These are phyloP conservation scores for Chondrilla cf. caribensis DNA, from an alignment of 37 sponge, comb jelly and placozoan species.

Conservation along the genomic window DNA sequence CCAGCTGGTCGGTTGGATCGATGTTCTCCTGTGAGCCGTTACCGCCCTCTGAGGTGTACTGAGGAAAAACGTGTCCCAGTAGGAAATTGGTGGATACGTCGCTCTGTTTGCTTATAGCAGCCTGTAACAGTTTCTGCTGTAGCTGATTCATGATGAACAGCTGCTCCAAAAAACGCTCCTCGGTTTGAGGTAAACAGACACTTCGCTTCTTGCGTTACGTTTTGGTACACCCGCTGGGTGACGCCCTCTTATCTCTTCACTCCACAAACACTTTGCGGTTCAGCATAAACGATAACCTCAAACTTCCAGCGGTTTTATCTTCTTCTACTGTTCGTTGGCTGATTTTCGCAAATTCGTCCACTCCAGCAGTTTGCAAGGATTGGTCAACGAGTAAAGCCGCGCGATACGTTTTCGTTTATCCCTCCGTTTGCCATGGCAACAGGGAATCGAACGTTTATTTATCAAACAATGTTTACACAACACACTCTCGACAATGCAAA, in stretches of 20 bases:
- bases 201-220: not conserved
- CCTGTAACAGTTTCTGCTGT: not conserved
- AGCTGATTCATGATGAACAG: not conserved
- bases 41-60: no score
- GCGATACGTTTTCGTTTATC: constrained; percentile 15
- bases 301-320: not conserved
- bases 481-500: not conserved
- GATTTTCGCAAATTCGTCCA: not conserved
- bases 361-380: no score
- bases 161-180: not conserved
- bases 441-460: not conserved
- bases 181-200: not conserved
- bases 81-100: not conserved
- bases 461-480: not conserved
- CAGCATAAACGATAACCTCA: not conserved
- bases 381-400: no score
- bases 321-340: not conserved
- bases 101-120: not conserved
- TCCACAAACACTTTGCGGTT: no score
- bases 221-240: not conserved
- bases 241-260: no score
- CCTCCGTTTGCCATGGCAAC: constrained; percentile 19
- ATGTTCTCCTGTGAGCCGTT: constrained; percentile 11
- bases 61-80: not conserved
- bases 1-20: constrained; percentile 11